Percentiles rank a stretch among this genome's conserved stretches.
Evolutionary conservation across 2,888 invertebrate species (phyloP).

Genomic region (Drosophila gaucha): DNA sequence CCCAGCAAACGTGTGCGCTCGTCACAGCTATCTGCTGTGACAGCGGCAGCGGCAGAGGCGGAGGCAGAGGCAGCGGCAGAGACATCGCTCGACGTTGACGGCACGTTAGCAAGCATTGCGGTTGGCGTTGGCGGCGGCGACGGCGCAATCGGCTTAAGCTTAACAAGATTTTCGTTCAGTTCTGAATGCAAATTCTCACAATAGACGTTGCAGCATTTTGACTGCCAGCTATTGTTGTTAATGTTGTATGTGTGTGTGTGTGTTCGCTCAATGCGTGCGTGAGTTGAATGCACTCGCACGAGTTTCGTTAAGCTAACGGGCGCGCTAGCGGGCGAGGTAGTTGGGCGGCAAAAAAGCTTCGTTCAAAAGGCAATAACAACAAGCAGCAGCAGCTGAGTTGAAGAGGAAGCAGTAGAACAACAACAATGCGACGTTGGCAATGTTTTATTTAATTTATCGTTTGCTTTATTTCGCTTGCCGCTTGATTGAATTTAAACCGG

Average conservation of each 20-base stretch:
- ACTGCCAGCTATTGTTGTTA: neutral
- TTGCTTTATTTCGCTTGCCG: slow-evolving; percentile 57
- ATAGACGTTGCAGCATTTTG: slow-evolving; percentile 33
- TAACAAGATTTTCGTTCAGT: slow-evolving; percentile 41
- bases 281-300: slow-evolving; percentile 58
- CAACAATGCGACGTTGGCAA: slow-evolving; percentile 48
- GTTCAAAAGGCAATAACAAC: slow-evolving; percentile 16
- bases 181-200: slow-evolving; percentile 41
- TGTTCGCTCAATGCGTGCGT: slow-evolving; percentile 44
- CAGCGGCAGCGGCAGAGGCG: slow-evolving; percentile 9
- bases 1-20: slow-evolving; percentile 80
- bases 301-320: slow-evolving; percentile 30
- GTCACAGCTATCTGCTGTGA: slow-evolving; percentile 61
- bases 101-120: slow-evolving; percentile 66
- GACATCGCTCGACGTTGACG: slow-evolving; percentile 47
- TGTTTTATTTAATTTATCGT: slow-evolving; percentile 35
- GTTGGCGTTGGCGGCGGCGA: slow-evolving; percentile 19
- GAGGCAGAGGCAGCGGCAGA: slow-evolving; percentile 22
- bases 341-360: slow-evolving; percentile 8
- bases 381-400: neutral
- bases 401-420: slow-evolving; percentile 13
- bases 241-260: slow-evolving; percentile 11
- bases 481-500: slow-evolving; percentile 80
- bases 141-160: slow-evolving; percentile 26
- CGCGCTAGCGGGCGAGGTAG: slow-evolving; percentile 30